These are phyloP conservation scores for Hiodon tergisus DNA, from an alignment of 2,113 vertebrate genomes.

Conservation along the genomic window DNA sequence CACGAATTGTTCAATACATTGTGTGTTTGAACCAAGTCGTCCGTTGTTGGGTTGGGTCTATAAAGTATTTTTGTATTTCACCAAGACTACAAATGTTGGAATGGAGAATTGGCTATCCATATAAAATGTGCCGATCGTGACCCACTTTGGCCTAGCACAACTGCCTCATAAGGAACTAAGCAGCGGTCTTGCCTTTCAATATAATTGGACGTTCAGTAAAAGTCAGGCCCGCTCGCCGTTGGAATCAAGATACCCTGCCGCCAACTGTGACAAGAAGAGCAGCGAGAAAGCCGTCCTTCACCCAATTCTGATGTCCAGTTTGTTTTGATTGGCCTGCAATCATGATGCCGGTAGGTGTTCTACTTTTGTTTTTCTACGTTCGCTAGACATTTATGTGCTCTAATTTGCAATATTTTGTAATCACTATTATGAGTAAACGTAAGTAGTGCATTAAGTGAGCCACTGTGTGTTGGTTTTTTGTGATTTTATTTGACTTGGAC, in stretches of 20 bases:
- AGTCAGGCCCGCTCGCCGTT: background rate
- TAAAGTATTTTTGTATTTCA: too few relatives aligned
- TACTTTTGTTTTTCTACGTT: background rate
- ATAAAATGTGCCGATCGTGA: background rate
- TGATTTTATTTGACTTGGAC: too few relatives aligned
- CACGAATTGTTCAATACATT: too few relatives aligned
- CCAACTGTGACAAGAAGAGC: background rate
- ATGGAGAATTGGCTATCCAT: background rate
- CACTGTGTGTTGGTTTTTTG: too few relatives aligned
- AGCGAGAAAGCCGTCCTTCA: background rate
- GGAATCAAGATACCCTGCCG: background rate
- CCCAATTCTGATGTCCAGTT: background rate
- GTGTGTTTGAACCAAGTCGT: too few relatives aligned
- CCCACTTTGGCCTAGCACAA: constrained; percentile 3
- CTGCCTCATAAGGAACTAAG: background rate
- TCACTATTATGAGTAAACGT: too few relatives aligned
- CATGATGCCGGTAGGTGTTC: constrained; percentile 63
- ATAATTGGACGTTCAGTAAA: background rate
- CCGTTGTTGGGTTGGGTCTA: too few relatives aligned
- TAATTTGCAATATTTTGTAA: too few relatives aligned
- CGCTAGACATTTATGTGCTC: too few relatives aligned
- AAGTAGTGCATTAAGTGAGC: too few relatives aligned
- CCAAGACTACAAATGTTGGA: background rate
- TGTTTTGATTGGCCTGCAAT: constrained; percentile 23
- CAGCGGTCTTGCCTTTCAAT: constrained; percentile 10